Evolutionary conservation across 2,888 invertebrate genomes (phyloP).

Genomic region (Creontiades dilutus): DNA sequence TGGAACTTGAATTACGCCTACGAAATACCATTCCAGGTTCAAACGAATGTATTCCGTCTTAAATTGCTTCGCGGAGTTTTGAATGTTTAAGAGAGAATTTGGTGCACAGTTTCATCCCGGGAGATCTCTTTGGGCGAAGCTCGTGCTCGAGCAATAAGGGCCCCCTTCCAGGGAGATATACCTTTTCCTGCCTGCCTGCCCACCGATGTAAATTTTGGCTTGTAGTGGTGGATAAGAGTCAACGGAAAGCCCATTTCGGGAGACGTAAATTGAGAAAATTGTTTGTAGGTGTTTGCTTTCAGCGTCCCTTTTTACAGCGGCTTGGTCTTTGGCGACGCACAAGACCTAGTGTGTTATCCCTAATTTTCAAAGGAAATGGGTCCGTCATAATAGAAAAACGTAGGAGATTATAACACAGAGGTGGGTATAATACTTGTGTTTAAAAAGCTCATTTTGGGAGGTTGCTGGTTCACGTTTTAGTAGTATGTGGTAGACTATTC

Average conservation of each 20-base stretch:
- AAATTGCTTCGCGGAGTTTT: not conserved
- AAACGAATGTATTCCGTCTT: not conserved
- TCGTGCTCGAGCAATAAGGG: not conserved
- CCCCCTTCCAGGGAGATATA: not conserved
- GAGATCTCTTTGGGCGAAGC: not conserved
- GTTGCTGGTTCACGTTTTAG: no score
- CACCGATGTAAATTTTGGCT: not conserved
- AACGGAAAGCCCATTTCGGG: not conserved
- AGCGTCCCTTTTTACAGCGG: not conserved
- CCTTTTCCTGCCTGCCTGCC: no score
- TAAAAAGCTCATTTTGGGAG: no score
- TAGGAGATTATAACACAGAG: no score
- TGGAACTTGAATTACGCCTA: conserved; percentile 20
- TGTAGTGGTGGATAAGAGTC: not conserved
- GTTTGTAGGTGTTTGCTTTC: not conserved
- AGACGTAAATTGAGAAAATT: not conserved
- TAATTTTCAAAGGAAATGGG: no score
- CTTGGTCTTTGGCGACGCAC: no score
- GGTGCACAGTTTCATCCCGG: not conserved
- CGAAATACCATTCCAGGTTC: not conserved
- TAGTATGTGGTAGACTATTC: no score
- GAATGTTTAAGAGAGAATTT: not conserved
- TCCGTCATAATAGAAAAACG: no score
- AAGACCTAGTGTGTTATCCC: no score
- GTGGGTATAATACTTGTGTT: no score